Conservation (phyloP, 2,888 invertebrate genomes). For the Meteorus cinctellus region DNA sequence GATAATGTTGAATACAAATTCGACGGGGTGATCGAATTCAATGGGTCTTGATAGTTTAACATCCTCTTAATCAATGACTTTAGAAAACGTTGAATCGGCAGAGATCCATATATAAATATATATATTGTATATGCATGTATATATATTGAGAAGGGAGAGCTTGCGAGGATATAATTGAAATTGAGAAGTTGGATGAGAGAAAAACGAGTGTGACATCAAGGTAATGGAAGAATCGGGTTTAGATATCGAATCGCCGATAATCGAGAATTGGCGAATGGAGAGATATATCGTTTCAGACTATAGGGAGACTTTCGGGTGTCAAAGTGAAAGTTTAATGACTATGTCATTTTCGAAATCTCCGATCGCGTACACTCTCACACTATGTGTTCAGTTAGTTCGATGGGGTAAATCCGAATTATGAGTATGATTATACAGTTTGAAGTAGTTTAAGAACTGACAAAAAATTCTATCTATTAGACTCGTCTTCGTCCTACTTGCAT, state of each 20-base stretch:
- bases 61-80: background rate
- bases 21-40: background rate
- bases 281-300: constrained; percentile 43
- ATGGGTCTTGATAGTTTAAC: background rate
- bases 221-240: constrained; percentile 23
- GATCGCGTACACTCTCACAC: too few species aligned
- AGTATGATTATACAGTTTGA: too few species aligned
- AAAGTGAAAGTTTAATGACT: constrained; percentile 48
- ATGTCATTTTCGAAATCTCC: constrained; percentile 51
- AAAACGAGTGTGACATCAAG: constrained; percentile 16
- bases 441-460: too few species aligned
- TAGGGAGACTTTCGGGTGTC: constrained; percentile 43
- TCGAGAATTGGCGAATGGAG: constrained; percentile 38
- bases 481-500: too few species aligned
- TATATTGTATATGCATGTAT: background rate
- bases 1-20: background rate
- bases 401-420: too few species aligned
- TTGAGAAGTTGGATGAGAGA: constrained; percentile 16
- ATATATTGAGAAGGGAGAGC: background rate
- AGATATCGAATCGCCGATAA: constrained; percentile 53
- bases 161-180: constrained; percentile 25
- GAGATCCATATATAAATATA: background rate
- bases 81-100: background rate
- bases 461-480: too few species aligned
- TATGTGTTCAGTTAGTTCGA: too few species aligned